A percentile compares a stretch with the other conserved stretches of the same genome.
phyloP scores from a whole-genome alignment of 2,888 invertebrate species.

The Sarcophaga variegata region DNA sequence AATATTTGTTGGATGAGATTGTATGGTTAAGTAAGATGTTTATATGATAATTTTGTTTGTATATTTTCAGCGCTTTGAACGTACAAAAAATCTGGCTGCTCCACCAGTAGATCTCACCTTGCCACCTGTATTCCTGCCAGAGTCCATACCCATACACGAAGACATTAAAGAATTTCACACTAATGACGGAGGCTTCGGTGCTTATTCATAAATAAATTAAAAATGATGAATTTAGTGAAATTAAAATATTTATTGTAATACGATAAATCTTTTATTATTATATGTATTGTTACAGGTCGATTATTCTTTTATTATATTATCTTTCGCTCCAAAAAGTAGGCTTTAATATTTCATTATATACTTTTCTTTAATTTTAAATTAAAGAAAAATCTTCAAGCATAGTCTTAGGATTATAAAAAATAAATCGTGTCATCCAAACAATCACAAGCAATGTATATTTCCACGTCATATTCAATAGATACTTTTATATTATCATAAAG shows the following conservation, averaged over 20 bases:
- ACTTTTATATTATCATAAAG: neutral
- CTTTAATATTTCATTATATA: no score
- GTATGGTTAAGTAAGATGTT: constrained; percentile 7
- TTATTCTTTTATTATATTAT: no score
- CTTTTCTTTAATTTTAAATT: neutral
- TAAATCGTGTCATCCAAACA: neutral
- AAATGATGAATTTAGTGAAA: neutral
- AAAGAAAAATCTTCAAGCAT: neutral
- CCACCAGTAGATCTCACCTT: constrained; percentile 51
- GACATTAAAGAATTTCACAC: constrained; percentile 40
- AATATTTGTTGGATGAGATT: neutral
- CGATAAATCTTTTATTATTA: no score
- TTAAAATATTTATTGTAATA: neutral
- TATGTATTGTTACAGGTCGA: no score
- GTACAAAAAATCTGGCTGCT: constrained; percentile 49
- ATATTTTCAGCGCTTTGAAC: constrained; percentile 58
- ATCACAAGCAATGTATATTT: neutral
- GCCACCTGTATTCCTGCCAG: constrained; percentile 51
- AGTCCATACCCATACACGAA: constrained; percentile 61
- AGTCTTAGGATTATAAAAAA: neutral
- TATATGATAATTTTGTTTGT: neutral
- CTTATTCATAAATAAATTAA: neutral
- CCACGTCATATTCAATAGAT: neutral
- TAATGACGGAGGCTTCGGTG: neutral
- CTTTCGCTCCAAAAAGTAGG: no score